Evolutionary conservation across 1,140 invertebrate species (phyloP), one percentile per base, ranked within the genome.

Genomic region (Drosophila novamexicana): DNA sequence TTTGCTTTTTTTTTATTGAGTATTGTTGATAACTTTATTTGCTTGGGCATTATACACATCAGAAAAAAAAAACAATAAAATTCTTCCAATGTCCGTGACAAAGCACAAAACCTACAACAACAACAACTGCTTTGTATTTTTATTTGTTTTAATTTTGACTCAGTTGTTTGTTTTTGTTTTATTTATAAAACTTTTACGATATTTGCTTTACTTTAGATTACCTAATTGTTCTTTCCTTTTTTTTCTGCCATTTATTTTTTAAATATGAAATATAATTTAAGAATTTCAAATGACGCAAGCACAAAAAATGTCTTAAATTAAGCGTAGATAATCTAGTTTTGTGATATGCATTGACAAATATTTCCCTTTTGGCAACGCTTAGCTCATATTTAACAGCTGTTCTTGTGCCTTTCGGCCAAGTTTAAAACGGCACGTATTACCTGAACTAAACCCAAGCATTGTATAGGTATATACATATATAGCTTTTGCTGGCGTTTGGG

Each of bases 1-100:
- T 58, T 42, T 67, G 36, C 40, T 18, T 18, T 18, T 18, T 67
- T 78, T 72, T 75, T 88, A 71, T 82, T 88, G 76, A 53, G 52
- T 63, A 73, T 88, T 88, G 84, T 89, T 88, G 84, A 88, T 88
- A 88, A 88, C 80, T 88, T 83, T 88, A 88, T 88, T 88, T 88
- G 64, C 77, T 73, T 75, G 71, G 64, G 61, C 50, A 66, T 71
- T 81, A 77, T 50, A 50, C 16, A 76, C 52, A 44, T 14, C 14
- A 14, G 14, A 54, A 72, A 45, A 53, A 67, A 45, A 22, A 5
- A 56, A 74, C 73, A 39, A 71, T 42, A 40, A 81, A 65, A 69
- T 77, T 62, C 69, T 74, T 58, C 69, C 68, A 69, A 77, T 50
- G 59, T 44, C 59, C 79, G 52, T 83, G 80, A 69, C 78, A 62